Conservation (phyloP, 2,113 vertebrate species). For the Lagopus leucura region DNA sequence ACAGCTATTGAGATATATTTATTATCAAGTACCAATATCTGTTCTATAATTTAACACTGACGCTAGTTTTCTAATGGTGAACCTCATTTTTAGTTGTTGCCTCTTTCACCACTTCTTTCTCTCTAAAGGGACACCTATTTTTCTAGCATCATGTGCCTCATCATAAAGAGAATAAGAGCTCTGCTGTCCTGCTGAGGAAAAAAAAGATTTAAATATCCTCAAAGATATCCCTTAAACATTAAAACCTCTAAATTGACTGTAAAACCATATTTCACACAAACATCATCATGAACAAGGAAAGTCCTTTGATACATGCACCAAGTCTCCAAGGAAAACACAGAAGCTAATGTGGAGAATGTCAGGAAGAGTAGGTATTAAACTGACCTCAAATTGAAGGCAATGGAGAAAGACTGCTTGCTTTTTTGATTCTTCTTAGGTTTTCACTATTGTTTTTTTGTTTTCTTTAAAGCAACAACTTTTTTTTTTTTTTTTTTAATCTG, state of each 20-base stretch:
- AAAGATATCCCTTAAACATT: not conserved
- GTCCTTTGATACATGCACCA: not conserved
- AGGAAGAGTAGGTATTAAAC: not conserved
- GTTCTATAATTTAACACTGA: slow-evolving; percentile 36
- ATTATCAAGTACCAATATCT: not conserved
- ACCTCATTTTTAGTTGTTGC: not conserved
- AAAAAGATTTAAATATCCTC: not conserved
- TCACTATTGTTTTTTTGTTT: not conserved
- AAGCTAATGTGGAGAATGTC: not conserved
- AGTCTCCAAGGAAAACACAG: not conserved
- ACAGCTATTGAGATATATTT: slow-evolving; percentile 40
- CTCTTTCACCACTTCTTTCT: not conserved
- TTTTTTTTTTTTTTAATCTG: not conserved
- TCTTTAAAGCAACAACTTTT: not conserved
- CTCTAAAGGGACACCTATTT: not conserved
- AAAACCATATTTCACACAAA: not conserved
- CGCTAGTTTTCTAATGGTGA: not conserved
- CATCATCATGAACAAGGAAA: not conserved
- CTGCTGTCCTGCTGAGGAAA: not conserved
- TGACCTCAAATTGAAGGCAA: not conserved
- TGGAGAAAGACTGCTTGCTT: not conserved
- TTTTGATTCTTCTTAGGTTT: not conserved
- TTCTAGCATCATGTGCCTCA: not conserved
- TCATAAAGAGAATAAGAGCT: not conserved
- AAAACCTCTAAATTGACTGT: not conserved